Evolutionary conservation across 2,797 vertebrate genomes (phyloP).

Genomic region (Phrynocephalus vlangalii): DNA sequence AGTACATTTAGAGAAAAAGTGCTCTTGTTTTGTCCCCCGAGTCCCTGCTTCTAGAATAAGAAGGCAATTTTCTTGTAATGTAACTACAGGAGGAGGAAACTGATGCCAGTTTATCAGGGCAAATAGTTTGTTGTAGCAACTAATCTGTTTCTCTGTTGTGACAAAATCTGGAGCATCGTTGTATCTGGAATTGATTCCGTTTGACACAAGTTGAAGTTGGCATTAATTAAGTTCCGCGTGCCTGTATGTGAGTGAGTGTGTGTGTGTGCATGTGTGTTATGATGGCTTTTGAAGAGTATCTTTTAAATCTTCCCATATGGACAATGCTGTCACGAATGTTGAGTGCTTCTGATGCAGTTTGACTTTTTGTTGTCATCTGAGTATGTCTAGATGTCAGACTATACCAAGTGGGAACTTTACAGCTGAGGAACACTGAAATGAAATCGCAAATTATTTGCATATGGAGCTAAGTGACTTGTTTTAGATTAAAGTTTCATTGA

Average conservation of each 20-base stretch:
- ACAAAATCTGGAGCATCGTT: slow-evolving; percentile 63
- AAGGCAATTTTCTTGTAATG: slow-evolving; percentile 62
- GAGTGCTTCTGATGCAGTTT: slow-evolving; percentile 8
- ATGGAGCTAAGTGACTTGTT: background rate
- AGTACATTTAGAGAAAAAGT: slow-evolving; percentile 38
- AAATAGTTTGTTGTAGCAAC: slow-evolving; percentile 70
- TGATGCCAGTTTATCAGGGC: slow-evolving; percentile 48
- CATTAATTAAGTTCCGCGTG: slow-evolving; percentile 34
- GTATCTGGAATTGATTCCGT: slow-evolving; percentile 69
- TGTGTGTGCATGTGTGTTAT: background rate
- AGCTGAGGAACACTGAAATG: background rate
- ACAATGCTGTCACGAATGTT: slow-evolving; percentile 22
- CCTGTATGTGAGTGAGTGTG: too few relatives aligned
- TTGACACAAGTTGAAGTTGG: slow-evolving; percentile 51
- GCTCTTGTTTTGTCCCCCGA: slow-evolving; percentile 33
- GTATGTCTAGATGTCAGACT: slow-evolving; percentile 16
- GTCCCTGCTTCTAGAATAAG: slow-evolving; percentile 12
- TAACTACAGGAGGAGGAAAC: slow-evolving; percentile 44
- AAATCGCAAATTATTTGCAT: slow-evolving; percentile 36
- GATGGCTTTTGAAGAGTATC: slow-evolving; percentile 27
- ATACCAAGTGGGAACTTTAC: slow-evolving; percentile 1
- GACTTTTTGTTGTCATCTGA: slow-evolving; percentile 40
- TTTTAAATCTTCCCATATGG: slow-evolving; percentile 26
- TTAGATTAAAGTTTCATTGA: slow-evolving; percentile 28
- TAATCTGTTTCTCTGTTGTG: slow-evolving; percentile 61